phyloP scores from a whole-genome alignment of 2,888 invertebrate genomes.

The Scrobipalpa atriplicella region DNA sequence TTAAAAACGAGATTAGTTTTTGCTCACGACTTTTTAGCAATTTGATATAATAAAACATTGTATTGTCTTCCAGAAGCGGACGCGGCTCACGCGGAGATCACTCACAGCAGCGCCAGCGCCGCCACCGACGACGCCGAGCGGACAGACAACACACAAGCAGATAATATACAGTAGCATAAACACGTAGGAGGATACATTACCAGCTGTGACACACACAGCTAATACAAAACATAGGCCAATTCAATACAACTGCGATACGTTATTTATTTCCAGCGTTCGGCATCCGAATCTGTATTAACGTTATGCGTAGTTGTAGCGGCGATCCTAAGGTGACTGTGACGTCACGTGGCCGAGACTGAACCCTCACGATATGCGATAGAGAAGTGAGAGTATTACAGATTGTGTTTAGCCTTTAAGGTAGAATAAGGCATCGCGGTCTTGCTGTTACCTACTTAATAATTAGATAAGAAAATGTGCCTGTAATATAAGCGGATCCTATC shows the following conservation, averaged over 20 bases:
- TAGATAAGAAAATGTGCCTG: constrained; percentile 48
- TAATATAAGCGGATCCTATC: constrained; percentile 21
- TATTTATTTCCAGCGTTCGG: background rate
- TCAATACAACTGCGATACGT: background rate
- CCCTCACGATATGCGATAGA: constrained; percentile 49
- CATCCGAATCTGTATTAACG: background rate
- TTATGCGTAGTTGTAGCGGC: background rate
- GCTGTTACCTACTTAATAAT: constrained; percentile 44
- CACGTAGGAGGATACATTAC: background rate
- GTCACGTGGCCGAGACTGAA: constrained; percentile 63
- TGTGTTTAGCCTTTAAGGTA: constrained; percentile 43
- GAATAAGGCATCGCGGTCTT: constrained; percentile 53
- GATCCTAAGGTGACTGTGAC: background rate
- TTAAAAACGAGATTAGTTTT: no score
- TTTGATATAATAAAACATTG: constrained; percentile 22
- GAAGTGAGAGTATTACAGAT: constrained; percentile 43
- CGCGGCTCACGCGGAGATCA: constrained; percentile 63
- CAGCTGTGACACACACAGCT: background rate
- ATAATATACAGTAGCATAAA: constrained; percentile 41
- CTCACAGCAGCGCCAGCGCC: constrained; percentile 65
- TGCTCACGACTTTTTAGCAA: no score
- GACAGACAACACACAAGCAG: background rate
- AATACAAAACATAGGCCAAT: constrained; percentile 3
- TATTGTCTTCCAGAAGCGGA: constrained; percentile 65
- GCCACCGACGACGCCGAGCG: constrained; percentile 42